Conservation (phyloP, 2,888 invertebrate species). For the Lepidochrysops patricia region DNA sequence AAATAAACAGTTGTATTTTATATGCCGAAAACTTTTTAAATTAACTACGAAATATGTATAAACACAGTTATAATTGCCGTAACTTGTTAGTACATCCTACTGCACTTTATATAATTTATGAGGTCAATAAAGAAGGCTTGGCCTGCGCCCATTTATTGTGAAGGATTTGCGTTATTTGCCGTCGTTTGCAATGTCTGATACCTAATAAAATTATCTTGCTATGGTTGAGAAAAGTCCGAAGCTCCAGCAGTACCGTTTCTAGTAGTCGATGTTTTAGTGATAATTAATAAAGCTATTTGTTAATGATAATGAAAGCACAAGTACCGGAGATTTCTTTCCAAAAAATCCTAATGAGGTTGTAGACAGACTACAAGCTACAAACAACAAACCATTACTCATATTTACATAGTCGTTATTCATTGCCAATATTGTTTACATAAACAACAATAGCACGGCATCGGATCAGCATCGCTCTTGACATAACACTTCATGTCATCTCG, state of each 20-base stretch:
- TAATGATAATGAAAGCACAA: neutral
- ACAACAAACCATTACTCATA: neutral
- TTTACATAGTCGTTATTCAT: neutral
- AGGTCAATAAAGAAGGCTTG: neutral
- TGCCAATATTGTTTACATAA: constrained; percentile 20
- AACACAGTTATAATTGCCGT: neutral
- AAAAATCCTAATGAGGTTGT: neutral
- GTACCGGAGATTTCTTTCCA: too few relatives aligned
- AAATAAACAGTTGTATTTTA: neutral
- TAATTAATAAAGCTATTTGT: too few relatives aligned
- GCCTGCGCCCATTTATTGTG: neutral
- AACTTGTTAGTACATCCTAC: neutral
- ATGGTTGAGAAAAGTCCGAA: neutral
- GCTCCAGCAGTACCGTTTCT: too few relatives aligned
- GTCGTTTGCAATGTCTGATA: neutral
- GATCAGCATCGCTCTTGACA: constrained; percentile 40
- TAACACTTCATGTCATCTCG: constrained; percentile 46
- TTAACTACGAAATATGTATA: neutral
- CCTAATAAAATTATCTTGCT: neutral
- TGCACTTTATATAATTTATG: neutral
- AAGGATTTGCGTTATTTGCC: neutral
- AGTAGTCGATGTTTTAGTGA: too few relatives aligned
- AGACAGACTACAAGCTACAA: neutral
- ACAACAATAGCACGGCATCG: constrained; percentile 33
- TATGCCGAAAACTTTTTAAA: neutral